Percentiles rank a stretch among this genome's conserved stretches.
These are phyloP conservation scores for Rafetus swinhoei DNA, from an alignment of 2,113 vertebrate species.

Conservation along the genomic window DNA sequence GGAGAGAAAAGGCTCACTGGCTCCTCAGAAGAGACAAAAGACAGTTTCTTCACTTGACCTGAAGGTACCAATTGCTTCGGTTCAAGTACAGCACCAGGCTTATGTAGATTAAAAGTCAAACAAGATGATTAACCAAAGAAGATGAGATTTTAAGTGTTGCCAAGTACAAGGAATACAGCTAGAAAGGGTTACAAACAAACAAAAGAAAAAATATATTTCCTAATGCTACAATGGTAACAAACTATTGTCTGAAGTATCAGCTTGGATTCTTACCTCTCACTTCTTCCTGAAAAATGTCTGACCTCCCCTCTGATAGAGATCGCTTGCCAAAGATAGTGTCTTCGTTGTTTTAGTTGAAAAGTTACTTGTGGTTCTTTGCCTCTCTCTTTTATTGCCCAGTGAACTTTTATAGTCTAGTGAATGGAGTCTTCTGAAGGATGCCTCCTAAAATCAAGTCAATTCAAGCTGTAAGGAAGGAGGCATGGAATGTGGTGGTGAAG, in stretches of 20 bases:
- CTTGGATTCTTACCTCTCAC: not conserved
- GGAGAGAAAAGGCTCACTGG: not conserved
- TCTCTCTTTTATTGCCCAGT: not conserved
- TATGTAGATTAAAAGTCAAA: not conserved
- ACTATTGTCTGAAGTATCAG: not conserved
- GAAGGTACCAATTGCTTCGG: not conserved
- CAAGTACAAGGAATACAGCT: not conserved
- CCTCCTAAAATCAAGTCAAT: not conserved
- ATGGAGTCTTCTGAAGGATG: not conserved
- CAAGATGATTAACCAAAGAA: not conserved
- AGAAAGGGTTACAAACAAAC: not conserved
- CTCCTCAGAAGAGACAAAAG: not conserved
- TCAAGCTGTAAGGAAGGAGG: not conserved
- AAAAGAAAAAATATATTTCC: not conserved
- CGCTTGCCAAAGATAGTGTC: not conserved
- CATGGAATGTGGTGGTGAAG: not conserved
- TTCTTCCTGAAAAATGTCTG: not conserved
- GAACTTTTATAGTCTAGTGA: not conserved
- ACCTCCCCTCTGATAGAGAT: not conserved
- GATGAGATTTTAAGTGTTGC: not conserved
- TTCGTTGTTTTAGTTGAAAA: not conserved
- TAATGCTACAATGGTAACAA: not conserved
- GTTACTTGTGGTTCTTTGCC: not conserved
- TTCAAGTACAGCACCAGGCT: not conserved
- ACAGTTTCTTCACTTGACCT: not conserved